phyloP scores from a whole-genome alignment of 2,113 vertebrate genomes.

The Heteronetta atricapilla region DNA sequence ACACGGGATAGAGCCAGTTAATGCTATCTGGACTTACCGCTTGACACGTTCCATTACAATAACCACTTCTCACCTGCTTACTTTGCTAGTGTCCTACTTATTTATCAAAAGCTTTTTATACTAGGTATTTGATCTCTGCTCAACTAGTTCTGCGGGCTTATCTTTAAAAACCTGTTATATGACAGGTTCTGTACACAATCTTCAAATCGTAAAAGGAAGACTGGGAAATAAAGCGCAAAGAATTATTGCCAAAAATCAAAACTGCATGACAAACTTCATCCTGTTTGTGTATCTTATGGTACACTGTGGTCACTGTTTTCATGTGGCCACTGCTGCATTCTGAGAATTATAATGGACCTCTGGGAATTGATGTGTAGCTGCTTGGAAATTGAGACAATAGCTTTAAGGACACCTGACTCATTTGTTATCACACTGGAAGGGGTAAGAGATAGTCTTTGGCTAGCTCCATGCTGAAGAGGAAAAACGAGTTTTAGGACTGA shows the following conservation, averaged over 20 bases:
- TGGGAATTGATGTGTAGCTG: background rate
- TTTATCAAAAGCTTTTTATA: background rate
- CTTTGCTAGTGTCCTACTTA: background rate
- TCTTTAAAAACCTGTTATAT: background rate
- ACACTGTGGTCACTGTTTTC: background rate
- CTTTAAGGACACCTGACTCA: background rate
- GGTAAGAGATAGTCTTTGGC: background rate
- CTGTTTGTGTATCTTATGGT: background rate
- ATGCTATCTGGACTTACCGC: background rate
- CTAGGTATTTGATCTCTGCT: background rate
- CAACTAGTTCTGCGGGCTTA: background rate
- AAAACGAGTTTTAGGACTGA: background rate
- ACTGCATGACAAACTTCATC: background rate
- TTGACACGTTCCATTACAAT: background rate
- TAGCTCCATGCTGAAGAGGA: background rate
- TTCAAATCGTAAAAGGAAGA: background rate
- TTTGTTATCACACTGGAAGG: background rate
- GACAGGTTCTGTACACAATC: background rate
- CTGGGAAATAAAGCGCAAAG: background rate
- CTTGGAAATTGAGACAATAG: background rate
- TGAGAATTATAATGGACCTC: background rate
- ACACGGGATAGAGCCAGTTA: background rate
- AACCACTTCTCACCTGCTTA: background rate
- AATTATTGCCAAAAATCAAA: background rate
- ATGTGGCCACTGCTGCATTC: background rate